Percentiles rank a stretch among this genome's conserved stretches.
Conservation (phyloP, 2,888 invertebrate genomes). For the Thecocarcelia acutangulata region DNA sequence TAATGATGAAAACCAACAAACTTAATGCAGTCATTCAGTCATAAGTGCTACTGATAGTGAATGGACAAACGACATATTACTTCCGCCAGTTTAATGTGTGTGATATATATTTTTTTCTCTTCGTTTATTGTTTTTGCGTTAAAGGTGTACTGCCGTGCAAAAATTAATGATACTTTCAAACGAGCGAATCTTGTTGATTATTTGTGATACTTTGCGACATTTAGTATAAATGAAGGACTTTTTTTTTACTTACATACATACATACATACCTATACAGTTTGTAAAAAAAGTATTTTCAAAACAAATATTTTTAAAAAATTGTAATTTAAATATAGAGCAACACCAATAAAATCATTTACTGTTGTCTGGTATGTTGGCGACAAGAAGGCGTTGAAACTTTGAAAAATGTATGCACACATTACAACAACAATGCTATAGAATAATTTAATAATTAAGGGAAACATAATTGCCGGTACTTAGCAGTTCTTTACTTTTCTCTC, state of each 20-base stretch:
- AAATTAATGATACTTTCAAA: slow-evolving; percentile 14
- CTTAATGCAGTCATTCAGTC: slow-evolving; percentile 64
- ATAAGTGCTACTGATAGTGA: slow-evolving; percentile 66
- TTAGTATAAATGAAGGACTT: not conserved
- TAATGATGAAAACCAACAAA: slow-evolving; percentile 46
- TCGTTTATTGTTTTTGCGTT: not conserved
- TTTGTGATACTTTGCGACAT: slow-evolving; percentile 10
- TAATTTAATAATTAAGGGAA: too few species aligned
- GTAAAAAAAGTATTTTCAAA: too few species aligned
- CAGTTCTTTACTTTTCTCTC: too few species aligned
- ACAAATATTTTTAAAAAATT: too few species aligned
- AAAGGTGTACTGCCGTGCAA: slow-evolving; percentile 36
- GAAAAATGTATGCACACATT: too few species aligned
- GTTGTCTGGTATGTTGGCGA: too few species aligned
- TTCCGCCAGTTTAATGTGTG: slow-evolving; percentile 21
- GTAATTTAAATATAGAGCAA: too few species aligned
- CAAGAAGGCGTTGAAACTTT: too few species aligned
- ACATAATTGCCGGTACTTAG: too few species aligned
- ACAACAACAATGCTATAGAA: too few species aligned
- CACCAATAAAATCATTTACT: too few species aligned
- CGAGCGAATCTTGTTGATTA: slow-evolving; percentile 5
- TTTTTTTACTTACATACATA: not conserved
- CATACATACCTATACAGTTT: too few species aligned
- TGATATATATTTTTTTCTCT: not conserved
- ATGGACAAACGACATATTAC: slow-evolving; percentile 57